A percentile compares a stretch with the other conserved stretches of the same genome.
phyloP scores from a whole-genome alignment of 2,888 invertebrate genomes.

The Caenorhabditis sp. region DNA sequence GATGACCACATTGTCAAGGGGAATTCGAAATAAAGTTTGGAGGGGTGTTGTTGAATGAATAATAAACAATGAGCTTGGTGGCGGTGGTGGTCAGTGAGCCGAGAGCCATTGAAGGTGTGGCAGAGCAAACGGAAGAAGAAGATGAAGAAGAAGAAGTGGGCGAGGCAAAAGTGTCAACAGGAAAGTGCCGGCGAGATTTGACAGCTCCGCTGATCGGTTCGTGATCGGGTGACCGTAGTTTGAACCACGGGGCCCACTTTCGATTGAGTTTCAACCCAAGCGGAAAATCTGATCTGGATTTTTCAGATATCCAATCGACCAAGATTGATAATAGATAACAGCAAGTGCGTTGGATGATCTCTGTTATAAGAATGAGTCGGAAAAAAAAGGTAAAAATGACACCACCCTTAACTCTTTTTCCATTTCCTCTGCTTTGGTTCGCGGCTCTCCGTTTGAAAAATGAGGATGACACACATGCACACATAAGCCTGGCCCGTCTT shows the following conservation, averaged over 20 bases:
- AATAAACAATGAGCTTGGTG: slow-evolving; percentile 28
- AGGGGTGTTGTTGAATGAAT: slow-evolving; percentile 40
- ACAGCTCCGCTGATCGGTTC: slow-evolving; percentile 23
- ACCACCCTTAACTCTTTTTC: neutral
- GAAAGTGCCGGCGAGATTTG: slow-evolving; percentile 7
- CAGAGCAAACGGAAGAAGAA: slow-evolving; percentile 41
- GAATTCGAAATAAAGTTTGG: neutral
- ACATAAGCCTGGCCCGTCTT: neutral
- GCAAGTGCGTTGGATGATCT: no score
- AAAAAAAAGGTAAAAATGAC: neutral
- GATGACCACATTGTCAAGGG: neutral
- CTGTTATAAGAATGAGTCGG: neutral
- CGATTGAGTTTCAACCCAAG: no score
- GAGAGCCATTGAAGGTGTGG: slow-evolving; percentile 41
- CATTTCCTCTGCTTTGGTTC: neutral
- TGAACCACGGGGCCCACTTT: no score
- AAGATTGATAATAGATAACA: no score
- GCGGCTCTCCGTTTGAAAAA: slow-evolving; percentile 11
- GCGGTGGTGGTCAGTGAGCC: slow-evolving; percentile 42
- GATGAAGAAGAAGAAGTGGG: neutral
- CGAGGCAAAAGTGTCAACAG: slow-evolving; percentile 35
- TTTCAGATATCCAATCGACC: no score
- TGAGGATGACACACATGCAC: neutral
- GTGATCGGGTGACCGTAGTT: no score
- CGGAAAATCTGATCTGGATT: no score